Conservation (phyloP, 2,797 vertebrate species). For the Acrossocheilus fasciatus region DNA sequence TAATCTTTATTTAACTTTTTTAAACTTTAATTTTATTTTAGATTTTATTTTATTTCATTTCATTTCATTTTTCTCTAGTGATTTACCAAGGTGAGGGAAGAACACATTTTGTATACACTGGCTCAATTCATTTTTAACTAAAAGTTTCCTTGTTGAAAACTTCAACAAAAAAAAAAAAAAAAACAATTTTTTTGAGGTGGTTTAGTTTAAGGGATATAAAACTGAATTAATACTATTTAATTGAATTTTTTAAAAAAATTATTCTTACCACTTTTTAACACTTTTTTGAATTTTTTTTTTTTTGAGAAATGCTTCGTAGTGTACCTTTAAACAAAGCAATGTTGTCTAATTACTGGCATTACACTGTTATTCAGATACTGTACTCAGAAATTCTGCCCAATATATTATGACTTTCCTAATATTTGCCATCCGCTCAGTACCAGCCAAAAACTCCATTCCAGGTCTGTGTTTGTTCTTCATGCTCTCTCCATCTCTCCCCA, state of each 20-base stretch:
- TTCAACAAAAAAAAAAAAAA: too few species aligned
- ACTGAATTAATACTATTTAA: not conserved
- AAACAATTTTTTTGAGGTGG: too few species aligned
- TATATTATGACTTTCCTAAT: not conserved
- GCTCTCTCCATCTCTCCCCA: conserved; percentile 25
- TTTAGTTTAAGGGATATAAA: not conserved
- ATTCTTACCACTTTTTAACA: not conserved
- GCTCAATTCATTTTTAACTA: too few species aligned
- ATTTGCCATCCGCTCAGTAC: not conserved
- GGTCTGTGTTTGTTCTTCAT: conserved; percentile 26
- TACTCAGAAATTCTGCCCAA: not conserved
- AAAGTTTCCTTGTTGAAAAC: too few species aligned
- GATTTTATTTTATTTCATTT: too few species aligned
- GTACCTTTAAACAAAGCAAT: not conserved
- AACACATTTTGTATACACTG: not conserved
- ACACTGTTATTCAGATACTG: not conserved
- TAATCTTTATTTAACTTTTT: too few species aligned
- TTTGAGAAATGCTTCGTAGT: not conserved
- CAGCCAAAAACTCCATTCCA: conserved; percentile 29
- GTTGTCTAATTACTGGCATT: not conserved
- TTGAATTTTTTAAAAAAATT: not conserved
- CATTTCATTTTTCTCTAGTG: not conserved
- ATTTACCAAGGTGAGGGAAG: not conserved
- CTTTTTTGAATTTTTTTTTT: not conserved
- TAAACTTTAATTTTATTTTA: too few species aligned